A percentile compares a stretch with the other conserved stretches of the same genome.
Evolutionary conservation across 2,888 invertebrate species (phyloP).

Genomic region (Bombylius major): DNA sequence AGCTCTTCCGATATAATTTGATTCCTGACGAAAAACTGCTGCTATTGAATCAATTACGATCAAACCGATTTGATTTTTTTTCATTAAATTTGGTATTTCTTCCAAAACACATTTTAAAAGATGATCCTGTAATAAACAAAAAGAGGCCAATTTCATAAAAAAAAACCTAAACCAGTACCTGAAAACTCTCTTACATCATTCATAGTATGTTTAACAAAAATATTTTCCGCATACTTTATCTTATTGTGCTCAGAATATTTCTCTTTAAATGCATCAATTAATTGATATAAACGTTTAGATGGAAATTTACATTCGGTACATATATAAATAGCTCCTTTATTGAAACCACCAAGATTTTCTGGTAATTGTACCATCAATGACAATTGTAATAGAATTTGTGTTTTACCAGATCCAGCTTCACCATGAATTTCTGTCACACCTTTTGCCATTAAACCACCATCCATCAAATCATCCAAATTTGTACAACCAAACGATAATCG

Average conservation of each 20-base stretch:
- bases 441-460: conserved; percentile 50
- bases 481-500: conserved; percentile 41
- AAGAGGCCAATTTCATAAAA: neutral
- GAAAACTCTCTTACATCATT: conserved; percentile 32
- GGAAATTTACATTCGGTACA: conserved; percentile 63
- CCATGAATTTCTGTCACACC: conserved; percentile 66
- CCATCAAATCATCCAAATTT: conserved; percentile 43
- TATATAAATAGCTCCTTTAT: conserved; percentile 49
- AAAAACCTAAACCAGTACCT: too few species aligned
- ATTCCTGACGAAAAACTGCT: conserved; percentile 48
- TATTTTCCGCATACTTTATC: conserved; percentile 42
- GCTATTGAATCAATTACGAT: conserved; percentile 64
- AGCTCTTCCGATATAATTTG: conserved; percentile 40
- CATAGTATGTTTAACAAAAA: conserved; percentile 47
- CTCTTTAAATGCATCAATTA: conserved; percentile 33
- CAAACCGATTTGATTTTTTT: conserved; percentile 42
- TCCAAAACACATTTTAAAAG: conserved; percentile 42
- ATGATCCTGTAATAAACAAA: conserved; percentile 36
- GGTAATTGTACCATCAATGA: conserved; percentile 51
- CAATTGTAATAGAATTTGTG: conserved; percentile 60
- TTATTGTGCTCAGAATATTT: conserved; percentile 24
- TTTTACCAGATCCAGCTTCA: conserved; percentile 60
- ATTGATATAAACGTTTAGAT: conserved; percentile 49
- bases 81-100: conserved; percentile 43
- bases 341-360: conserved; percentile 39